Base-by-base conservation (phyloP, 2,113 vertebrate species). In the Gavialis gangeticus region DNA sequence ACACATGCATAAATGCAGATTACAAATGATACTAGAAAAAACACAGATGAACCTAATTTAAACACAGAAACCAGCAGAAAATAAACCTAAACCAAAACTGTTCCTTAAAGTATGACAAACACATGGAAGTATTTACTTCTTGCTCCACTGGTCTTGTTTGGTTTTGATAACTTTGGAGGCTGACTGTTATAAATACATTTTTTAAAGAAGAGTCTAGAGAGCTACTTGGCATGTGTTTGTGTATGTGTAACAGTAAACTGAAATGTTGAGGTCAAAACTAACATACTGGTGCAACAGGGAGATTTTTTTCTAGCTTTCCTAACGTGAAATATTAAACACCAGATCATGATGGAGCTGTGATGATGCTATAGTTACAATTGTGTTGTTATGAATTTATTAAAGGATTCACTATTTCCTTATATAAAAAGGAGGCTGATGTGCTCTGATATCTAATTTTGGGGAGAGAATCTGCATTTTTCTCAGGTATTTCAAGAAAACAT, bases 1-100 rank as follows among this genome's bases (percentile, higher is more conserved):
- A 82, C 91, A 88, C 79, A 77, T n/a, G 82, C 86, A 88, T 24
- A 91, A 93, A 87, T 95, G 82, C 58, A 94, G 96, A 95, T 92
- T 94, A 75, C 21, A 87, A 85, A 92, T 59, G 77, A 14, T 27
- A 80, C 21, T 66, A 18, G 46, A 75, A 91, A 88, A 92, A 88
- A 1, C 24, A 82, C 82, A 94, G 75, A 92, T 93, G 90, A 80
- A 84, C 89, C 87, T 0, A 28, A 59, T 75, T 30, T 92, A 92
- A 94, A 83, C 59, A 56, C 6, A 57, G 62, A 84, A 69, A 34
- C 79, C 81, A 83, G 13, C n/a, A 88, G 77, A 83, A 89, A 89
- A 46, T 1, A 79, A 22, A 22, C 21, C 13, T 24, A 93, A 86
- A 30, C 2, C 4, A 85, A 90, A 89, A 85, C 79, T 92, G 75